Percentiles rank a stretch among this genome's conserved stretches.
Evolutionary conservation across 1,140 invertebrate genomes (phyloP).

Genomic region (Aporrectodea caliginosa): DNA sequence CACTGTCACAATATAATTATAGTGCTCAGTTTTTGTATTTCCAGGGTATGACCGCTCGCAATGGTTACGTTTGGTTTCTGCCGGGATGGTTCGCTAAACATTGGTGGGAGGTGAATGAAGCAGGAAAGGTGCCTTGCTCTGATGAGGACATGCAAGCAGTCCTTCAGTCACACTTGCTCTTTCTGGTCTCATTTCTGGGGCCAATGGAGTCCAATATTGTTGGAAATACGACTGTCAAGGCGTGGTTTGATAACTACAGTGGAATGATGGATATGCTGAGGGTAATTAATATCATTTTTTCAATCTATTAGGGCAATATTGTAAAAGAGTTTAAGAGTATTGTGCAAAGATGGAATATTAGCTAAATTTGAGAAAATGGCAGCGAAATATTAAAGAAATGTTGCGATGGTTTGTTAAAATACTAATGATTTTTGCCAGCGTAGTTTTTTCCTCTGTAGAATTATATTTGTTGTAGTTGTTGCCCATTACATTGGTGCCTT

Average conservation of each 20-base stretch:
- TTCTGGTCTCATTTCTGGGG: slow-evolving; percentile 66
- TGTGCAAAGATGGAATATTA: background rate
- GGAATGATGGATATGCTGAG: slow-evolving; percentile 26
- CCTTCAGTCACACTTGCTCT: slow-evolving; percentile 70
- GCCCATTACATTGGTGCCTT: no score
- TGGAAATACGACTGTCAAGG: slow-evolving; percentile 47
- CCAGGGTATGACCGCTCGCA: slow-evolving; percentile 61
- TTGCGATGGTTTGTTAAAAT: no score
- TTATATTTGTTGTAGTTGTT: no score
- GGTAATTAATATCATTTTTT: no score
- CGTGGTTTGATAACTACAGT: slow-evolving; percentile 57
- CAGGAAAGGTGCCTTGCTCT: slow-evolving; percentile 60
- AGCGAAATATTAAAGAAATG: no score
- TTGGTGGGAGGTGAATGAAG: slow-evolving; percentile 66
- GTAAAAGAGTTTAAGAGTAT: no score
- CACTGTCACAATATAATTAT: no score
- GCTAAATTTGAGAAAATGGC: no score
- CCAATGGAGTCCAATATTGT: slow-evolving; percentile 38
- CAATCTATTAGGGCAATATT: no score
- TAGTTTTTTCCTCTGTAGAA: no score
- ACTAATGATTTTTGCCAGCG: no score
- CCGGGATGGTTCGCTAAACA: slow-evolving; percentile 67
- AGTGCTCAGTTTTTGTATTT: no score
- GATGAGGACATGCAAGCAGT: slow-evolving; percentile 65
- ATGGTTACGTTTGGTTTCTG: slow-evolving; percentile 79